Conservation (phyloP, 2,113 vertebrate species). For the Microcebus lehilahytsara region DNA sequence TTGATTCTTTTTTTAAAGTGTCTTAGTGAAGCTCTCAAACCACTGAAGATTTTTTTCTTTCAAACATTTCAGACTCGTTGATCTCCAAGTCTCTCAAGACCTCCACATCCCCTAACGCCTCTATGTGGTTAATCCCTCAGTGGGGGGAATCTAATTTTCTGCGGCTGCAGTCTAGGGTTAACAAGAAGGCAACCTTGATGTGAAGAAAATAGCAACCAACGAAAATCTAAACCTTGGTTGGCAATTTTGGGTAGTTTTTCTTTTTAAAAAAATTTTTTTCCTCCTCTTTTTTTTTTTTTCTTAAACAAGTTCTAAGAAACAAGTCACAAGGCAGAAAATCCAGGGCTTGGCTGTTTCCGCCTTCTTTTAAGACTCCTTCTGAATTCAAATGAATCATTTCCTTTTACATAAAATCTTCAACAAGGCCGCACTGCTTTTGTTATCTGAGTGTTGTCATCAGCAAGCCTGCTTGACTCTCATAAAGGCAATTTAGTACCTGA, state of each 20-base stretch:
- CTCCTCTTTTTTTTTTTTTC: background rate
- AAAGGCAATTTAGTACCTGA: conserved; percentile 48
- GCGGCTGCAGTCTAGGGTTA: conserved; percentile 57
- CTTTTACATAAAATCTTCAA: conserved; percentile 13
- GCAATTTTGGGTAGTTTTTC: background rate
- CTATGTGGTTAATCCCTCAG: background rate
- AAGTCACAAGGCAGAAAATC: background rate
- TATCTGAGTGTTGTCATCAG: conserved; percentile 27
- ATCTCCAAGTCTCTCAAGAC: background rate
- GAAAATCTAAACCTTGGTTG: background rate
- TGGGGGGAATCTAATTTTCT: conserved; percentile 28
- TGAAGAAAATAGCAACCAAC: conserved; percentile 55
- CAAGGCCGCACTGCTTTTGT: conserved; percentile 25
- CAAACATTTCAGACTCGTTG: background rate
- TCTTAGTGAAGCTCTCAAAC: conserved; percentile 30
- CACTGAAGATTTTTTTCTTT: conserved; percentile 7
- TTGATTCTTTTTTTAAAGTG: conserved; percentile 41
- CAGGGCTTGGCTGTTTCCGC: background rate
- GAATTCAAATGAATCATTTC: background rate
- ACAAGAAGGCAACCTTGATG: conserved; percentile 35
- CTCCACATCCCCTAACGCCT: background rate
- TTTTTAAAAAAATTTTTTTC: background rate
- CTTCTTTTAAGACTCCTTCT: conserved; percentile 29
- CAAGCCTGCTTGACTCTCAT: conserved; percentile 5
- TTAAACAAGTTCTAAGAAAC: conserved; percentile 38